phyloP scores from a whole-genome alignment of 2,113 vertebrate genomes.

The Forbesichthys papilliferus region DNA sequence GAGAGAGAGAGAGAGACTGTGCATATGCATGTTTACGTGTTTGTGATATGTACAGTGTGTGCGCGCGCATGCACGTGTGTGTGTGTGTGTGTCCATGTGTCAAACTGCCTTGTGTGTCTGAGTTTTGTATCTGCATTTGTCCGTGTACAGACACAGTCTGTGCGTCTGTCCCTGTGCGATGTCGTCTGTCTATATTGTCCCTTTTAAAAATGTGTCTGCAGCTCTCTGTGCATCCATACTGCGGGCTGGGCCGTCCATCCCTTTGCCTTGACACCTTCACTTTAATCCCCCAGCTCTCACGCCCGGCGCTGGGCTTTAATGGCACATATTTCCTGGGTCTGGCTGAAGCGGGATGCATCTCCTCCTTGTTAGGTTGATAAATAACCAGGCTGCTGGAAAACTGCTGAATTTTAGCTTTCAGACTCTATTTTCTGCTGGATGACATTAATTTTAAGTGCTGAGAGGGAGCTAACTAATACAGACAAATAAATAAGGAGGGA shows the following conservation, averaged over 20 bases:
- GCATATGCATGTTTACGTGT: not conserved
- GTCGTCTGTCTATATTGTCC: constrained; percentile 46
- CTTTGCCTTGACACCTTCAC: constrained; percentile 87
- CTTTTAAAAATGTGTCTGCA: constrained; percentile 66
- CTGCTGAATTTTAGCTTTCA: constrained; percentile 97
- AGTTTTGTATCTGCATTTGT: constrained; percentile 12
- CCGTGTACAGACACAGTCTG: constrained; percentile 7
- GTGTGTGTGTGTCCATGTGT: not conserved
- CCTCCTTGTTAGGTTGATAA: constrained; percentile 99
- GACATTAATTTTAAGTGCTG: constrained; percentile 98
- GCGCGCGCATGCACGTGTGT: not conserved
- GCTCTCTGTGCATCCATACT: constrained; percentile 64
- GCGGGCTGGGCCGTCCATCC: constrained; percentile 84
- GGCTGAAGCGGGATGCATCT: constrained; percentile 90
- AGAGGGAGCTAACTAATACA: constrained; percentile 92
- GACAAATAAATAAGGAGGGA: constrained; percentile 82
- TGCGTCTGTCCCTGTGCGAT: constrained; percentile 31
- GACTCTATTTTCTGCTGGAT: constrained; percentile 95
- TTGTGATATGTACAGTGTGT: not conserved
- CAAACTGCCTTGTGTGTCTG: constrained; percentile 26
- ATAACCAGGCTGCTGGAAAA: constrained; percentile 96
- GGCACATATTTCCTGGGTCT: constrained; percentile 85
- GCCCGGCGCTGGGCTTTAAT: constrained; percentile 97
- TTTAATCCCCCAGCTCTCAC: constrained; percentile 87
- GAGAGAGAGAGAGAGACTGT: too few relatives aligned